phyloP scores from a whole-genome alignment of 2,888 invertebrate genomes.

The Erebia aethiops region DNA sequence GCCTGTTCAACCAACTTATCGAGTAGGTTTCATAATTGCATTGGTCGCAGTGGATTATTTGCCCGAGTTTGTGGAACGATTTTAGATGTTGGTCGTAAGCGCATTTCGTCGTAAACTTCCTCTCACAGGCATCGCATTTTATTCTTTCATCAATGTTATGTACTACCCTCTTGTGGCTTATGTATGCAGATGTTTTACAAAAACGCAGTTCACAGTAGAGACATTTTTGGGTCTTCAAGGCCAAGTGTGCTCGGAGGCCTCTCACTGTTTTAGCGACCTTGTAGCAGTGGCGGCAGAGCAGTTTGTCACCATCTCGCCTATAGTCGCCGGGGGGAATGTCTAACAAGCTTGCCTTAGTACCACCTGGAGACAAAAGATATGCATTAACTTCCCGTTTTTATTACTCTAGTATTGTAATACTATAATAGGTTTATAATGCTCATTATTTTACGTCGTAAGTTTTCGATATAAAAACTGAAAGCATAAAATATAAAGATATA shows the following conservation, averaged over 20 bases:
- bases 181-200: background rate
- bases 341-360: no score
- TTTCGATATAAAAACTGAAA: no score
- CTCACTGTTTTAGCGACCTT: background rate
- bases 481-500: no score
- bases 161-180: constrained; percentile 46
- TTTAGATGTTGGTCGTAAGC: constrained; percentile 62
- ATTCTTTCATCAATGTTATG: constrained; percentile 66
- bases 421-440: no score
- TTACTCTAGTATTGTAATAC: background rate
- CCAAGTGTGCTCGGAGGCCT: background rate
- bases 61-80: constrained; percentile 68
- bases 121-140: constrained; percentile 67
- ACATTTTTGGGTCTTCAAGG: background rate
- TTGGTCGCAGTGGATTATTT: constrained; percentile 57
- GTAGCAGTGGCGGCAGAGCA: background rate
- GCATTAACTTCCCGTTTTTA: background rate
- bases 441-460: no score
- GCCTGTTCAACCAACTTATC: constrained; percentile 58
- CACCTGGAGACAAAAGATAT: background rate
- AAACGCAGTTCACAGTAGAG: background rate
- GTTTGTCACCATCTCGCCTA: background rate
- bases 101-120: constrained; percentile 57
- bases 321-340: background rate
- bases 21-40: constrained; percentile 68